phyloP scores from a whole-genome alignment of 2,113 vertebrate genomes.

The Engraulis encrasicolus region DNA sequence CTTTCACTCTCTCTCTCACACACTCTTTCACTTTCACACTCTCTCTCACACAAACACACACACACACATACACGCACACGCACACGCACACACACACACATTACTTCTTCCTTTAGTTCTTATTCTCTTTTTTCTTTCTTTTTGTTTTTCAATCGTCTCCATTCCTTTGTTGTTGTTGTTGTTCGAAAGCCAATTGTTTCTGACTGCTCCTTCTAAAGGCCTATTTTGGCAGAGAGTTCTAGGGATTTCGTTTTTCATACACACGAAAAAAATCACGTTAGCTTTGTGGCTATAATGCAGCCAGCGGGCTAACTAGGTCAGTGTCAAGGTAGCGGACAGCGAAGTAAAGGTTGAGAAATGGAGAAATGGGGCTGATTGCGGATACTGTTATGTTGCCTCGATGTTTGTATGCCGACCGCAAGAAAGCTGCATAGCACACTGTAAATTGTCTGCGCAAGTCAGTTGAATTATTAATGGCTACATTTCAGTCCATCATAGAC shows the following conservation, averaged over 20 bases:
- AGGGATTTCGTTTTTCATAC: slow-evolving; percentile 56
- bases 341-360: slow-evolving; percentile 42
- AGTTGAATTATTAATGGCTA: slow-evolving; percentile 57
- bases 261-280: slow-evolving; percentile 53
- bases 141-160: not conserved
- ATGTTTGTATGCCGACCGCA: slow-evolving; percentile 37
- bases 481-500: slow-evolving; percentile 58
- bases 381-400: not conserved
- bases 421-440: slow-evolving; percentile 34
- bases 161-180: not conserved
- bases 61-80: too few relatives aligned
- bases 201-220: too few relatives aligned
- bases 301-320: slow-evolving; percentile 67
- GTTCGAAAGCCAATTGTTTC: not conserved
- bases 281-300: slow-evolving; percentile 35
- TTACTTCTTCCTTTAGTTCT: not conserved
- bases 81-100: not conserved
- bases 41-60: too few relatives aligned
- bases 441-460: slow-evolving; percentile 38
- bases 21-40: not conserved
- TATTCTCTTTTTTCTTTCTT: not conserved
- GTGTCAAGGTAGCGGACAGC: slow-evolving; percentile 41
- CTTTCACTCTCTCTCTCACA: not conserved
- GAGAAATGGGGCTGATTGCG: slow-evolving; percentile 18
- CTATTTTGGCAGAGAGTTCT: slow-evolving; percentile 49